Percentiles rank a stretch among this genome's conserved stretches.
These are phyloP conservation scores for Allacma fusca DNA, from an alignment of 2,888 invertebrate species.

Conservation along the genomic window DNA sequence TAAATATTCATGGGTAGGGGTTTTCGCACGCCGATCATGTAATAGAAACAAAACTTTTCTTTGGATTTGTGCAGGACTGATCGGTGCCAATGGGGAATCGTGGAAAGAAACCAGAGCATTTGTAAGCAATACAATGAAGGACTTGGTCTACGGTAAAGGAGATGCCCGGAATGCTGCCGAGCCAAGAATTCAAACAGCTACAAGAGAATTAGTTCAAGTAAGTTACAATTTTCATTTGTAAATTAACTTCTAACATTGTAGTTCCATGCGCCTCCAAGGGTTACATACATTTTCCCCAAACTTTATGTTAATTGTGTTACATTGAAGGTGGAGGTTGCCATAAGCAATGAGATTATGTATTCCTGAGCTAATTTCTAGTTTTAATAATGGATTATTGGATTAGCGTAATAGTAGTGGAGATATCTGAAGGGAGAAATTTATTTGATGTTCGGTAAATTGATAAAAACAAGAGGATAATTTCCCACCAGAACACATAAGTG, in stretches of 20 bases:
- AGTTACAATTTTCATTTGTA: conserved; percentile 1
- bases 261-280: not conserved
- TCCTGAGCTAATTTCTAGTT: no score
- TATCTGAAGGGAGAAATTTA: no score
- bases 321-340: no score
- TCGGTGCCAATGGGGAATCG: conserved; percentile 80
- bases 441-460: no score
- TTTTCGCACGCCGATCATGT: no score
- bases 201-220: conserved; percentile 63
- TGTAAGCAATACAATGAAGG: conserved; percentile 75
- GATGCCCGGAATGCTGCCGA: conserved; percentile 70
- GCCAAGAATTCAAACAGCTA: conserved; percentile 71
- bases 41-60: not conserved
- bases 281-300: not conserved
- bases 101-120: conserved; percentile 86
- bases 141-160: conserved; percentile 70
- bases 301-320: not conserved
- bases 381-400: no score
- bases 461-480: no score
- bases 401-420: no score
- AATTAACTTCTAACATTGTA: conserved; percentile 9
- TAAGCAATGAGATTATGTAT: no score
- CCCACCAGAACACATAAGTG: no score
- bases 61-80: conserved; percentile 71
- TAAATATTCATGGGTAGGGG: no score